These are phyloP conservation scores for Bradypus variegatus DNA, from an alignment of 2,797 vertebrate species.

Conservation along the genomic window DNA sequence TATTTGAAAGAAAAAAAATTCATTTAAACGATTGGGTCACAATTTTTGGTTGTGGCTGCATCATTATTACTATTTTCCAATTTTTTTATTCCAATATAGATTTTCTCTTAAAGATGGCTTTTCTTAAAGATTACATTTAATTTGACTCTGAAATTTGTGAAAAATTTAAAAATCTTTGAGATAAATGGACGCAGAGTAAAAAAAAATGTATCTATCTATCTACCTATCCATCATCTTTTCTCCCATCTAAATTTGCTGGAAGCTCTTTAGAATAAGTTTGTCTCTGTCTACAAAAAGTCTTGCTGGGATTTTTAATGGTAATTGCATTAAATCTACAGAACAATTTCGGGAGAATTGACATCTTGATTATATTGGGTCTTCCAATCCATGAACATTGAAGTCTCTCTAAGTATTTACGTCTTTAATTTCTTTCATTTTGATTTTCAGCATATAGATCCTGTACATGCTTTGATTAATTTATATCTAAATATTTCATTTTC, in stretches of 20 bases:
- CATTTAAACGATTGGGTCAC: background rate
- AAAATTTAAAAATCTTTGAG: background rate
- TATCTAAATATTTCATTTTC: background rate
- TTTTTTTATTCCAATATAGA: background rate
- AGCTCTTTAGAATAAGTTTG: background rate
- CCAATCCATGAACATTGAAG: background rate
- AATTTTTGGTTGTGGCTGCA: background rate
- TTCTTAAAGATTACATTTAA: background rate
- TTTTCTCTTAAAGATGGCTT: background rate
- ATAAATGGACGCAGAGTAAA: background rate
- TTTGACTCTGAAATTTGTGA: background rate
- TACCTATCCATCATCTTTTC: background rate
- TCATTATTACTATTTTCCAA: background rate
- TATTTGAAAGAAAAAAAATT: constrained; percentile 7
- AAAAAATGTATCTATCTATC: background rate
- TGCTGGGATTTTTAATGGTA: background rate
- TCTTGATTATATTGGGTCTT: constrained; percentile 1
- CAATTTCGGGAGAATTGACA: background rate
- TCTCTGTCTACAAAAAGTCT: background rate
- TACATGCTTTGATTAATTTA: background rate
- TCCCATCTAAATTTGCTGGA: background rate
- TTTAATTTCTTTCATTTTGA: constrained; percentile 25
- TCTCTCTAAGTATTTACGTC: background rate
- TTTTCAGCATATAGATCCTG: background rate
- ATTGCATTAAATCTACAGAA: background rate